These are phyloP conservation scores for Euschistus heros DNA, from an alignment of 1,140 invertebrate species.

Conservation along the genomic window DNA sequence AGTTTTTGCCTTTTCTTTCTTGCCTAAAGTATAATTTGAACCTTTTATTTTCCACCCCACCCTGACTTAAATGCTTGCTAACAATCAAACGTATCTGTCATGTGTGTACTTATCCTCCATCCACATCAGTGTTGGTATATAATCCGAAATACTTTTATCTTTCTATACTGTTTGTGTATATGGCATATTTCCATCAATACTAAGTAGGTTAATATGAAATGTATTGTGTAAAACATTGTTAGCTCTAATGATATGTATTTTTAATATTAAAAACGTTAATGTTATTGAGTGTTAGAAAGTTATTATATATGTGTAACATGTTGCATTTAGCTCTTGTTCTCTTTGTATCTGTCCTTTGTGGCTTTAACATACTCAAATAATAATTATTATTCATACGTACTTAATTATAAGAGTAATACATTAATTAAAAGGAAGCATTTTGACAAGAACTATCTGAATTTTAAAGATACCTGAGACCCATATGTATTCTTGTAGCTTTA, in stretches of 20 bases:
- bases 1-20: slow-evolving; percentile 4
- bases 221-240: slow-evolving; percentile 5
- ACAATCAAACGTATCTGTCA: slow-evolving; percentile 17
- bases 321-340: slow-evolving; percentile 14
- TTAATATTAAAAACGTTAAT: slow-evolving; percentile 11
- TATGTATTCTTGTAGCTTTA: slow-evolving; percentile 7
- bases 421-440: too few relatives aligned
- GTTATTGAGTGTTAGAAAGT: slow-evolving; percentile 3
- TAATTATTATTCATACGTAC: too few relatives aligned
- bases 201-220: slow-evolving; percentile 1
- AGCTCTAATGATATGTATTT: slow-evolving; percentile 12
- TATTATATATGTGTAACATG: slow-evolving; percentile 5
- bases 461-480: too few relatives aligned
- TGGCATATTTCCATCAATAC: not conserved
- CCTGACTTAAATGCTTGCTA: slow-evolving; percentile 7
- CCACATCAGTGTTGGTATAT: not conserved
- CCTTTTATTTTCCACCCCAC: slow-evolving; percentile 8
- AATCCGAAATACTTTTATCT: not conserved
- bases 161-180: not conserved
- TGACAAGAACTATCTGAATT: too few relatives aligned
- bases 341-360: slow-evolving; percentile 12
- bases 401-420: too few relatives aligned
- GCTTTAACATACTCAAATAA: slow-evolving; percentile 1
- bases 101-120: slow-evolving; percentile 10
- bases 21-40: not conserved